phyloP scores from a whole-genome alignment of 2,113 vertebrate species.

The Abramis brama region DNA sequence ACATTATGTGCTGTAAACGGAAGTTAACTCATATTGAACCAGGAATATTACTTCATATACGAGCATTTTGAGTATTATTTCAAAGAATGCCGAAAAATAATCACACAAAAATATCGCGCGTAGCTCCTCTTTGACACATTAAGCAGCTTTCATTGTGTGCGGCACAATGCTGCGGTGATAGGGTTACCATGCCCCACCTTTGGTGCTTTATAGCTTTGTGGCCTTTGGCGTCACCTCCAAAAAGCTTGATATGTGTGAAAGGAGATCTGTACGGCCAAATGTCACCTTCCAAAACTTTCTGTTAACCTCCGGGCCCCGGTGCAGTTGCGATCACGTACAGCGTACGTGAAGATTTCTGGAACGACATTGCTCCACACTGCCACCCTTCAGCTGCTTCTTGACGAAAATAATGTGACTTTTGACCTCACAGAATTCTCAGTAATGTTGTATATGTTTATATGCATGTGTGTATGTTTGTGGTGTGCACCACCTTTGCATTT shows the following conservation, averaged over 20 bases:
- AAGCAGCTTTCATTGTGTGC: constrained; percentile 69
- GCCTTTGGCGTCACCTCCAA: constrained; percentile 59
- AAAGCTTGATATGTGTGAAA: constrained; percentile 68
- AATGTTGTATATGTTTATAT: constrained; percentile 39
- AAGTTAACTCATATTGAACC: not conserved
- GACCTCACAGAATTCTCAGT: constrained; percentile 55
- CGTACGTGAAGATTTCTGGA: not conserved
- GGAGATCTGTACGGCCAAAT: constrained; percentile 69
- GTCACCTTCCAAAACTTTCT: constrained; percentile 63
- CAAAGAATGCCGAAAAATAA: constrained; percentile 21
- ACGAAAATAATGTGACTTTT: constrained; percentile 69
- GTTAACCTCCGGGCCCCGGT: constrained; percentile 57
- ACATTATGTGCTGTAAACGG: not conserved
- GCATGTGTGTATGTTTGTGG: constrained; percentile 32
- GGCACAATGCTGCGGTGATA: constrained; percentile 68
- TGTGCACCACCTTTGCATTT: constrained; percentile 41
- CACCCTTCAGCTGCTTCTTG: constrained; percentile 57
- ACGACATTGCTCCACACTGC: not conserved
- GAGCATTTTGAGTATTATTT: not conserved
- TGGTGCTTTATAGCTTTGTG: constrained; percentile 49
- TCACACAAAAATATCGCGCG: constrained; percentile 3
- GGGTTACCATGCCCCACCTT: constrained; percentile 66
- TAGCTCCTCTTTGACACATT: constrained; percentile 45
- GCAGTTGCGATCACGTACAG: constrained; percentile 46
- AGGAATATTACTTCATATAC: not conserved